A percentile compares a stretch with the other conserved stretches of the same genome.
phyloP scores from a whole-genome alignment of 2,888 invertebrate genomes.

The Papilio demoleus region DNA sequence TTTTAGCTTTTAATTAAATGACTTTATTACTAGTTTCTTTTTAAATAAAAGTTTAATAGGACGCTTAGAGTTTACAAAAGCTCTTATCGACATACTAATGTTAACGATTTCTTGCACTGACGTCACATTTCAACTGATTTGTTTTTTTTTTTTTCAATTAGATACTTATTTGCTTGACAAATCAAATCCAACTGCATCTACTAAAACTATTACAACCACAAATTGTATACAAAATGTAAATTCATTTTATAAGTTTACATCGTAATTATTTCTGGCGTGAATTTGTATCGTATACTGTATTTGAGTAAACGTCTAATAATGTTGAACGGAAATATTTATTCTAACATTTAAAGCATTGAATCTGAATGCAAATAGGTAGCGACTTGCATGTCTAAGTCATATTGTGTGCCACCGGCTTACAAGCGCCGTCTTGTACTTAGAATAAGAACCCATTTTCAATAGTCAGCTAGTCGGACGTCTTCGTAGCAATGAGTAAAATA shows the following conservation, averaged over 20 bases:
- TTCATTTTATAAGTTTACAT: conserved; percentile 8
- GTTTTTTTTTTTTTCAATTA: too few relatives aligned
- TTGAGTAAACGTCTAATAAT: conserved; percentile 34
- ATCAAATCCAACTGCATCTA: neutral
- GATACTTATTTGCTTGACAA: neutral
- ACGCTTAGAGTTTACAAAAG: neutral
- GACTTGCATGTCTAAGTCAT: conserved; percentile 58
- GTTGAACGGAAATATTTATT: conserved; percentile 7
- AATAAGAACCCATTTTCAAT: conserved; percentile 45
- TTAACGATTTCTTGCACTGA: too few relatives aligned
- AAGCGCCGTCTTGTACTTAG: conserved; percentile 63
- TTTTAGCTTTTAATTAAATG: neutral
- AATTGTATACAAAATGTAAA: conserved; percentile 2
- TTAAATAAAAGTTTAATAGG: neutral
- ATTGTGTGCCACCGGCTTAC: conserved; percentile 53
- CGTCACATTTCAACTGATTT: too few relatives aligned
- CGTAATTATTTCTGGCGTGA: conserved; percentile 29
- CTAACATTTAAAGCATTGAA: conserved; percentile 46
- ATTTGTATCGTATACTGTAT: conserved; percentile 21
- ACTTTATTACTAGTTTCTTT: neutral
- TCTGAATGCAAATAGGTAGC: conserved; percentile 68
- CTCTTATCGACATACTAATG: neutral
- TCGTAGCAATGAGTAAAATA: too few relatives aligned
- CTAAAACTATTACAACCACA: neutral
- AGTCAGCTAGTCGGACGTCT: neutral